Evolutionary conservation across 64 coral and sea anemone species (phyloP), one percentile per base, ranked within the genome.

Genomic region (Pocillopora verrucosa): DNA sequence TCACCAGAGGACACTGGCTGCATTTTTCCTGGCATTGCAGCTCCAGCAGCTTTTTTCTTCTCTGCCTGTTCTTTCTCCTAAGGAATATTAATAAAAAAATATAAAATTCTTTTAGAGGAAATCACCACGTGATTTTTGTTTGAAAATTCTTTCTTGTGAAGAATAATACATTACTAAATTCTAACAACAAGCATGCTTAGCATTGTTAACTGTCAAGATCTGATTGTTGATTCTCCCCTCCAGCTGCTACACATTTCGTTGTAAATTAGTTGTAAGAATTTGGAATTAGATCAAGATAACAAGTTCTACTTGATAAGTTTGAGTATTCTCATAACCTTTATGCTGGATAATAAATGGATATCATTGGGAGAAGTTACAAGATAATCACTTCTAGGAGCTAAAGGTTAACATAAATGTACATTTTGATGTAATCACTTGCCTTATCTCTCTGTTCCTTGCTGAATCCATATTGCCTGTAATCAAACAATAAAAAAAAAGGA

Each of bases 401-500:
- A 36, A 77, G 16, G 56, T 56, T 51, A 36, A 22, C 11, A 77
- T 77, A 2, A 0, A 77, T 11, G 22, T 51, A 61, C 9, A 60
- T 12, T 5, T 61, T 30, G 11, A 14, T 17, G 74, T 9, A 58
- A 17, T 59, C 22, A 78, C 72, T 63, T 59, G 92, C 96, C 88
- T 95, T 99, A 65, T 99, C 94, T 86, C 88, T 91, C 34, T 99
- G 90, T 26, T 99, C 97, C 74, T 99, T 99, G 61, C 97, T 99
- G 58, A 95, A 99, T 16, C 97, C 97, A 95, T 92, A 99, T 60
- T 99, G 91, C 97, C 97, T 99, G 69, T 88, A 37, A 63, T 62
- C 24, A 37, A 78, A 83, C 41, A 51, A 1, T 51, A 51, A 3
- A 51, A 51, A 51, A 51, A 51, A 51, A 3, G 41, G 41, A 1